These are phyloP conservation scores for Nannospalax galili DNA, from an alignment of 2,113 vertebrate genomes.

Conservation along the genomic window DNA sequence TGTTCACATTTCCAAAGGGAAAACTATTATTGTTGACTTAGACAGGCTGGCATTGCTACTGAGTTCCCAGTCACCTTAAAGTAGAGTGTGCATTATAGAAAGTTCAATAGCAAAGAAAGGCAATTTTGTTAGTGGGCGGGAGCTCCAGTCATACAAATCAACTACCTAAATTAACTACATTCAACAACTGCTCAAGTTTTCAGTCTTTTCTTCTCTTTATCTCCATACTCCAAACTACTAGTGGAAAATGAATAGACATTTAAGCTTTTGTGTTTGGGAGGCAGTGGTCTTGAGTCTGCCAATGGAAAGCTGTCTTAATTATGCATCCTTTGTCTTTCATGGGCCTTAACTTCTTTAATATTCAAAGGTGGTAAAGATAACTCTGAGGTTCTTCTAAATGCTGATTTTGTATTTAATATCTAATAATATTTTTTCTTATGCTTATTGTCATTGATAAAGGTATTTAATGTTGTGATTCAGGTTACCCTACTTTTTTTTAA, in stretches of 20 bases:
- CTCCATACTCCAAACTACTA: not conserved
- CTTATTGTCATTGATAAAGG: not conserved
- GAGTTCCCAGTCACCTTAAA: not conserved
- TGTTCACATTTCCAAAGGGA: not conserved
- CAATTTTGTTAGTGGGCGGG: not conserved
- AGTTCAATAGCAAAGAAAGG: constrained; percentile 16
- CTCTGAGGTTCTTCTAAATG: not conserved
- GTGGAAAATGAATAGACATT: not conserved
- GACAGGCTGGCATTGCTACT: not conserved
- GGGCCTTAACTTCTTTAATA: not conserved
- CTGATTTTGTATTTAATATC: not conserved
- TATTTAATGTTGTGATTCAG: not conserved
- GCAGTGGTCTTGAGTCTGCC: not conserved
- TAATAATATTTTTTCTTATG: not conserved
- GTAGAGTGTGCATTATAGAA: not conserved
- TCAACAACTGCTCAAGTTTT: not conserved
- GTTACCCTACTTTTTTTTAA: not conserved
- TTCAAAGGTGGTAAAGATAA: not conserved
- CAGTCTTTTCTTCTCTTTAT: not conserved
- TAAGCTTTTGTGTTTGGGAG: not conserved
- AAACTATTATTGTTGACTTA: not conserved
- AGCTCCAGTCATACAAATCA: not conserved
- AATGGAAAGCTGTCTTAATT: not conserved
- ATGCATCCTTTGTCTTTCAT: not conserved
- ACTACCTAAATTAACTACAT: not conserved